These are phyloP conservation scores for Parasteatoda tepidariorum DNA, from an alignment of 1,140 invertebrate genomes.

Conservation along the genomic window DNA sequence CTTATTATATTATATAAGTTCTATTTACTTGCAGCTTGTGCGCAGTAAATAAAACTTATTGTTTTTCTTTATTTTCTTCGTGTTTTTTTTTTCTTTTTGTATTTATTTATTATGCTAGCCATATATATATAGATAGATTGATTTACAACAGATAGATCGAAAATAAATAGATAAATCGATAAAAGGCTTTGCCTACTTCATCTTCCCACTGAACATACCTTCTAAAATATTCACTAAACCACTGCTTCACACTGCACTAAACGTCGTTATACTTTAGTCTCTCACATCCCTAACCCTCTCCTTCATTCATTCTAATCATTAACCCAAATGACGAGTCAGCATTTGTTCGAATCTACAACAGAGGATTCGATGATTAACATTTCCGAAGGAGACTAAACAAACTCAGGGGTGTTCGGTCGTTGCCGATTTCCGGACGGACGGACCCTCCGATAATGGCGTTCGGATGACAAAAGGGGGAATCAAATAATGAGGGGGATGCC, in stretches of 20 bases:
- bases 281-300: background rate
- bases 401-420: slow-evolving; percentile 21
- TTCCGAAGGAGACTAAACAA: slow-evolving; percentile 48
- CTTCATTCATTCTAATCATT: background rate
- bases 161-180: too few species aligned
- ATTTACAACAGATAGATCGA: too few species aligned
- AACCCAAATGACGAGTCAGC: slow-evolving; percentile 50
- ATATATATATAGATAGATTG: too few species aligned
- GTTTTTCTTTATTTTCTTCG: too few species aligned
- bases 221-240: background rate
- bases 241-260: background rate
- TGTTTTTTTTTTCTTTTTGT: too few species aligned
- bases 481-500: background rate
- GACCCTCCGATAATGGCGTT: slow-evolving; percentile 44
- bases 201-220: too few species aligned
- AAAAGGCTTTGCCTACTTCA: too few species aligned
- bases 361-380: slow-evolving; percentile 45
- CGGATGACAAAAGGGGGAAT: slow-evolving; percentile 8
- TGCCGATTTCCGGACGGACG: slow-evolving; percentile 50
- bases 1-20: too few species aligned
- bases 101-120: too few species aligned
- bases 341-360: background rate
- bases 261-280: background rate
- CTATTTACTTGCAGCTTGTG: too few species aligned
- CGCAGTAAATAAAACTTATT: too few species aligned